Evolutionary conservation across 1,140 invertebrate genomes (phyloP).

Genomic region (Helicoverpa armigera): DNA sequence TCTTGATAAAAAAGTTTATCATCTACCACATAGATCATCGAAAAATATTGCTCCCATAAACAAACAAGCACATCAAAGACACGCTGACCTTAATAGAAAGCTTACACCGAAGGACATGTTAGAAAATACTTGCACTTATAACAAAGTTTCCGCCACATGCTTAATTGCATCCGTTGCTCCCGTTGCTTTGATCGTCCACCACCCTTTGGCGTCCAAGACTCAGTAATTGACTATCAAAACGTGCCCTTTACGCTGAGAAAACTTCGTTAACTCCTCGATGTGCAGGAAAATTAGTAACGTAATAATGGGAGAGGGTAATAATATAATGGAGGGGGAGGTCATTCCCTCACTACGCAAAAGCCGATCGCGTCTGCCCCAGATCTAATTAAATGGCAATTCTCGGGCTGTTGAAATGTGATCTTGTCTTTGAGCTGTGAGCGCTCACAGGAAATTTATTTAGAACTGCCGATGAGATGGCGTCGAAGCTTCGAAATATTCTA

Average conservation of each 20-base stretch:
- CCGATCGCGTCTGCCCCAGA: conserved; percentile 67
- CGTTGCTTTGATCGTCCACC: conserved; percentile 69
- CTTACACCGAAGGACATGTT: background rate
- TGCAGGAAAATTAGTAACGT: conserved; percentile 84
- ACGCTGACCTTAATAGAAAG: background rate
- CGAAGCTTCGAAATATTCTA: background rate
- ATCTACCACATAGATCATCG: too few species aligned
- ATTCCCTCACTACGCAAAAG: conserved; percentile 56
- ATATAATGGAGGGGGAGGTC: conserved; percentile 81
- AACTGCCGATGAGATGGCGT: conserved; percentile 40
- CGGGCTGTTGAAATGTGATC: conserved; percentile 64
- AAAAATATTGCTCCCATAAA: background rate
- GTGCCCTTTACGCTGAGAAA: conserved; percentile 75
- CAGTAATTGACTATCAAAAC: conserved; percentile 85
- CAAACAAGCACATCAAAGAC: conserved; percentile 3
- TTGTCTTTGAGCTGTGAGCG: conserved; percentile 51
- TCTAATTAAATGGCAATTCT: conserved; percentile 78
- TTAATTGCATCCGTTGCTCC: conserved; percentile 78
- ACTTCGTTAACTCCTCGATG: conserved; percentile 82
- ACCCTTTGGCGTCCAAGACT: conserved; percentile 78
- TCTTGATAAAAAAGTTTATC: too few species aligned
- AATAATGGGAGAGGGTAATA: conserved; percentile 83
- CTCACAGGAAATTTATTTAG: conserved; percentile 73
- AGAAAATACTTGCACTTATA: conserved; percentile 27
- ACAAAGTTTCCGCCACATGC: conserved; percentile 67